A percentile compares a stretch with the other conserved stretches of the same genome.
Evolutionary conservation across 2,888 invertebrate genomes (phyloP).

Genomic region (Brachycybe producta): DNA sequence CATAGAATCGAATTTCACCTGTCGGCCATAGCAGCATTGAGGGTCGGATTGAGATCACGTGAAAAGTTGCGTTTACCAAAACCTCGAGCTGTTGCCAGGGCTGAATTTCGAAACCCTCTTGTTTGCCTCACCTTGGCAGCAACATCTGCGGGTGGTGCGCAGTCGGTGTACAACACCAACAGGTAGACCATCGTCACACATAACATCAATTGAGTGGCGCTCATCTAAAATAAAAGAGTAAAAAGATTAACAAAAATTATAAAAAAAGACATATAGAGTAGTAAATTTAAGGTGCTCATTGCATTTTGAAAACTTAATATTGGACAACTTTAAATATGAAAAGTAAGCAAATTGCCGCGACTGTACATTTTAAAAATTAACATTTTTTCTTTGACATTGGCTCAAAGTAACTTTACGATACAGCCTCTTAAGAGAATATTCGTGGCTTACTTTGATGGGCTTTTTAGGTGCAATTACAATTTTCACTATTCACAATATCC

Average conservation of each 20-base stretch:
- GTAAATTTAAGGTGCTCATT: too few relatives aligned
- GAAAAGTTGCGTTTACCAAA: constrained; percentile 44
- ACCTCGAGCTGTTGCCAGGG: constrained; percentile 48
- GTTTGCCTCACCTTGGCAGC: constrained; percentile 37
- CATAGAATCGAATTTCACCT: constrained; percentile 3
- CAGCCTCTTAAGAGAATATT: too few relatives aligned
- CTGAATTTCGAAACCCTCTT: constrained; percentile 50
- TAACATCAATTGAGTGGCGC: neutral
- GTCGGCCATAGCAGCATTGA: constrained; percentile 2
- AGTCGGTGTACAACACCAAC: neutral
- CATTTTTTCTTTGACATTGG: too few relatives aligned
- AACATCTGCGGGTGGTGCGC: neutral
- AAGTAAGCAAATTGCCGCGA: too few relatives aligned
- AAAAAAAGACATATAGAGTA: too few relatives aligned
- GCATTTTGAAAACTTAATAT: too few relatives aligned
- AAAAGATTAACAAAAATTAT: constrained; percentile 1
- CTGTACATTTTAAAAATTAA: too few relatives aligned
- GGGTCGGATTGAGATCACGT: neutral
- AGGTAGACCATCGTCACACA: neutral
- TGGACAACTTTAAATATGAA: too few relatives aligned
- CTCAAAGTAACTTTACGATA: too few relatives aligned
- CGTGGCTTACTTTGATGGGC: too few relatives aligned
- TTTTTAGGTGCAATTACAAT: too few relatives aligned
- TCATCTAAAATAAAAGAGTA: neutral
- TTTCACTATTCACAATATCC: too few relatives aligned